These are phyloP conservation scores for Etheostoma cragini DNA, from an alignment of 2,113 vertebrate genomes.

Conservation along the genomic window DNA sequence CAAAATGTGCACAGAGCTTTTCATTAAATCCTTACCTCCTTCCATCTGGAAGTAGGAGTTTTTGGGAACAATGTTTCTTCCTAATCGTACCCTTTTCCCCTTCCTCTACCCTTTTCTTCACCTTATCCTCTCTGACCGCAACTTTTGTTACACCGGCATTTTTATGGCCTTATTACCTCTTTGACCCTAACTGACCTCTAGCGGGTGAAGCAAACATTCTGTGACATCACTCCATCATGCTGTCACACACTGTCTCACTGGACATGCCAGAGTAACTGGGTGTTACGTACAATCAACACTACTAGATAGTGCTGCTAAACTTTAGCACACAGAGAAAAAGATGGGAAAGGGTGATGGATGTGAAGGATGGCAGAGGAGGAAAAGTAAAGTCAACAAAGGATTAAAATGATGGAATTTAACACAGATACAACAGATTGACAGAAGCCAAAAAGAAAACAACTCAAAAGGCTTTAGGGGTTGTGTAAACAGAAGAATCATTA, in stretches of 20 bases:
- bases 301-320: conserved; percentile 30
- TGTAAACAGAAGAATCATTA: conserved; percentile 6
- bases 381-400: conserved; percentile 14
- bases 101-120: conserved; percentile 14
- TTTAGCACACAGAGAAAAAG: conserved; percentile 17
- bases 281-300: conserved; percentile 46
- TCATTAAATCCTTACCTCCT: conserved; percentile 24
- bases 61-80: conserved; percentile 1
- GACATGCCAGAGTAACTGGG: conserved; percentile 52
- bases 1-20: conserved; percentile 16
- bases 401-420: conserved; percentile 24
- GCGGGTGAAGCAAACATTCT: conserved; percentile 65
- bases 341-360: conserved; percentile 17
- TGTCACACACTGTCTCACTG: conserved; percentile 73
- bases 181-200: conserved; percentile 62
- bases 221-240: conserved; percentile 72
- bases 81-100: conserved; percentile 11
- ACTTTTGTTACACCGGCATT: conserved; percentile 66
- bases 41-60: conserved; percentile 7
- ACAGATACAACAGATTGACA: neutral
- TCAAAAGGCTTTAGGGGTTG: conserved; percentile 5
- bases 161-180: conserved; percentile 80
- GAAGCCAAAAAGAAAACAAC: conserved; percentile 10
- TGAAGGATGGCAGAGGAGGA: conserved; percentile 8
- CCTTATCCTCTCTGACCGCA: conserved; percentile 49